These are phyloP conservation scores for Xestia rhomboidea DNA, from an alignment of 2,888 invertebrate genomes.

Conservation along the genomic window DNA sequence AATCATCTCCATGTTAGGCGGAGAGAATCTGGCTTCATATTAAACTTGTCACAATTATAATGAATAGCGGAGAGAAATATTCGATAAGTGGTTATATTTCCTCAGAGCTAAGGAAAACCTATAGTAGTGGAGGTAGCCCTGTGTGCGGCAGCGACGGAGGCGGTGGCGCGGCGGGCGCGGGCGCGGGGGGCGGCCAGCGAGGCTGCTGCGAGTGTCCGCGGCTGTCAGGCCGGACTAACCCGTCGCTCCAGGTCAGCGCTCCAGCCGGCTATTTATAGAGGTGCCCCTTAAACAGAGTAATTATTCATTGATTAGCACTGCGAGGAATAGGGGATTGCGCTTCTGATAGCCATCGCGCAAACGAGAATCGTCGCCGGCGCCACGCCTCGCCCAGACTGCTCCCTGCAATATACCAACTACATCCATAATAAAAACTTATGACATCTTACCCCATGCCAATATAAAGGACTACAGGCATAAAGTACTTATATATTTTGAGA, in stretches of 20 bases:
- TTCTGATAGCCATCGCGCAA: constrained; percentile 90
- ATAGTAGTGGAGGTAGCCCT: constrained; percentile 62
- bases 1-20: constrained; percentile 48
- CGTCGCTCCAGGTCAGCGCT: constrained; percentile 91
- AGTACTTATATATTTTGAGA: constrained; percentile 38
- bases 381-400: constrained; percentile 76
- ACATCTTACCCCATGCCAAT: constrained; percentile 55
- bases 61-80: constrained; percentile 29
- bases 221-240: constrained; percentile 90
- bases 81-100: constrained; percentile 28
- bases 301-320: constrained; percentile 91
- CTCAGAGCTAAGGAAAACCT: constrained; percentile 25
- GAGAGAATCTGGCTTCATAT: constrained; percentile 48
- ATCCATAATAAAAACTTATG: constrained; percentile 63
- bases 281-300: constrained; percentile 91
- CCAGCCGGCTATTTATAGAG: constrained; percentile 91
- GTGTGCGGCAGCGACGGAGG: constrained; percentile 57
- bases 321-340: constrained; percentile 90
- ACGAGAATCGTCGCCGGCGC: constrained; percentile 89
- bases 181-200: constrained; percentile 74
- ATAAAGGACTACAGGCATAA: constrained; percentile 42
- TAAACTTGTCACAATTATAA: constrained; percentile 43
- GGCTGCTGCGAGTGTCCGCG: constrained; percentile 87
- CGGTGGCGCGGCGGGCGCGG: constrained; percentile 57
- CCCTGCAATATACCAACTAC: constrained; percentile 61